Base-by-base conservation (phyloP, 2,888 invertebrate genomes). In the Nasonovia ribisnigri region DNA sequence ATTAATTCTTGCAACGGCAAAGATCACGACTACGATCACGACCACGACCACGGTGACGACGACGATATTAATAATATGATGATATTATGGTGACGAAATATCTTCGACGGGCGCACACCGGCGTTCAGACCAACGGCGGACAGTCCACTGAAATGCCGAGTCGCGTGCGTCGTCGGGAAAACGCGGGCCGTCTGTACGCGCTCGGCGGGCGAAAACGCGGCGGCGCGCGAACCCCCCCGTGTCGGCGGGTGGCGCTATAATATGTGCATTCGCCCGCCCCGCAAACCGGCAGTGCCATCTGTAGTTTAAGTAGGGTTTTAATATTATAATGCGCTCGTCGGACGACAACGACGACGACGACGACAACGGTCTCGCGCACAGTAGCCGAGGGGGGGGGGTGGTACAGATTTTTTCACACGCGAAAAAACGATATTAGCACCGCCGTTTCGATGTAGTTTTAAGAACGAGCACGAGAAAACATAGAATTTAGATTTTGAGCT, bases 61-160 rank as follows among this genome's bases (percentile, higher is more conserved):
- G 29, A 6, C 29, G 29, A 6, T 13, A 26, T 36, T 26, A 24
- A 24, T 84, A 24, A 6, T 42, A 26, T 26, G 20, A 6, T 42
- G 4, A 4, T 6, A 24, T n/a, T n/a, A 1, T 4, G 29, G 29
- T n/a, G 16, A 29, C 5, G 29, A n/a, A n/a, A 51, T 51, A 20
- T 54, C 54, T 29, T 26, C 57, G 29, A 20, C 13, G 43, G n/a
- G 67, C 51, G 67, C 36, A n/a, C 88, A 77, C 48, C 42, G 48
- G 87, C 67, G 67, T 67, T 67, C 36, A 42, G 48, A 67, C 92
- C 92, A 77, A 92, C 67, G 67, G 51, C 67, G 48, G 48, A 77
- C 87, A 92, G 92, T 88, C 92, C 92, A 92, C 88, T 92, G 92
- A 60, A 60, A 57, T 16, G 51, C 51, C 77, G 77, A 48, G n/a